Evolutionary conservation across 2,888 invertebrate species (phyloP), one percentile per base, ranked within the genome.

Genomic region (Scaptomyza cyrtandrae): DNA sequence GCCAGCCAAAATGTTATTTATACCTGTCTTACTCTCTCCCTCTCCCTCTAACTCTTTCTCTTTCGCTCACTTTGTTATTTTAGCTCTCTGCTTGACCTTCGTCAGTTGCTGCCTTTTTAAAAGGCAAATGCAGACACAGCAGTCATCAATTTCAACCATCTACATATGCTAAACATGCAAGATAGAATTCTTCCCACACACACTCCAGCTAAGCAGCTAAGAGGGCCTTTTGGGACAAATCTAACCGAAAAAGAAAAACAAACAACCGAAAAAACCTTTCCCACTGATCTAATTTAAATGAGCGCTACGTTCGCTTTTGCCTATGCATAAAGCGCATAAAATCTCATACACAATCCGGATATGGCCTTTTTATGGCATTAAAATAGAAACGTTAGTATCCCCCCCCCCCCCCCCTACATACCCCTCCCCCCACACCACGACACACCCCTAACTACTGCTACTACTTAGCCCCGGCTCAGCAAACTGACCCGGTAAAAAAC

Each of bases 211-310:
- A n/a, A n/a, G 39, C 16, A 29, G 29, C 9, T 29, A 7, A 29
- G 29, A 29, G 29, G 29, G 29, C 1, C 29, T 9, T 29, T 29
- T 29, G 3, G 29, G 7, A 6, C 29, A 29, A 29, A 29, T 59
- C 55, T 62, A 52, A 44, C 50, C 39, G 55, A 45, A 58, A 37
- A 37, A 13, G 10, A 13, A 74, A 48, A n/a, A 24, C 24, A 24
- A 24, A 24, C 24, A 24, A 5, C 24, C 24, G 24, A 37, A 37
- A 37, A 6, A 74, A 45, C 57, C 58, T 76, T 57, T 64, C 5
- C 61, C 49, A 54, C 71, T 75, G 81, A 75, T 82, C 84, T 75
- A 82, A 82, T 82, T 86, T 86, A 75, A 82, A 82, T 86, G 85
- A 78, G 81, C 56, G 55, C 61, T 31, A 39, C 31, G 10, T 33